Base-by-base conservation (phyloP, 2,888 invertebrate species). In the Rhaphigaster nebulosa region DNA sequence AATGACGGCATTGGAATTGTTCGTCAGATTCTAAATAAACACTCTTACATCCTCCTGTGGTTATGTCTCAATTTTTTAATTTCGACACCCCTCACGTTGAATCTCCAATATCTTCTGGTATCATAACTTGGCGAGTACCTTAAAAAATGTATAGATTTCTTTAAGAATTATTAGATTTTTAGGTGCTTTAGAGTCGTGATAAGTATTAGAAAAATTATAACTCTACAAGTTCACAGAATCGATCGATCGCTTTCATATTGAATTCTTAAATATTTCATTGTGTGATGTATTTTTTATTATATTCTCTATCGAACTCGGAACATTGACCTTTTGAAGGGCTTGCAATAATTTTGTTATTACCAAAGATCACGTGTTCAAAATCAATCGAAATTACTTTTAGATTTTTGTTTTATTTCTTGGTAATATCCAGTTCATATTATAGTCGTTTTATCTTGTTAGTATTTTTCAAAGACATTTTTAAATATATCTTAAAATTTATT, bases 11-110 rank as follows among this genome's bases (percentile, higher is more conserved):
- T 34, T 20, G 20, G 38, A 76, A 38, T 65, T 15, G n/a, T 76
- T 76, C 70, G 70, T 76, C 70, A 76, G 34, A 15, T 76, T 76
- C 70, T 76, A 76, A 76, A 76, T 76, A 76, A 76, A 76, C 6
- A 13, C 20, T 38, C 18, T 76, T 76, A 76, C 70, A 76, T 76
- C 70, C 20, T 76, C n/a, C 70, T 6, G 38, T 20, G 18, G 70
- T 38, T 76, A 34, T 34, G 70, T 76, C 38, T 76, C 15, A 6
- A 1, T 38, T 76, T n/a, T 76, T 76, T 8, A 76, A 76, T 76
- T 76, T 38, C 70, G 38, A 38, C 34, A 76, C 23, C 34, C 34
- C 20, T 38, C 20, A 38, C 34, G 29, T 15, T 0, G 65, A 34
- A 29, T 65, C 29, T 29, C 4, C 65, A 18, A 29, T 34, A 18